Conservation (phyloP, 2,113 vertebrate genomes). For the Micronycteris hirsuta region DNA sequence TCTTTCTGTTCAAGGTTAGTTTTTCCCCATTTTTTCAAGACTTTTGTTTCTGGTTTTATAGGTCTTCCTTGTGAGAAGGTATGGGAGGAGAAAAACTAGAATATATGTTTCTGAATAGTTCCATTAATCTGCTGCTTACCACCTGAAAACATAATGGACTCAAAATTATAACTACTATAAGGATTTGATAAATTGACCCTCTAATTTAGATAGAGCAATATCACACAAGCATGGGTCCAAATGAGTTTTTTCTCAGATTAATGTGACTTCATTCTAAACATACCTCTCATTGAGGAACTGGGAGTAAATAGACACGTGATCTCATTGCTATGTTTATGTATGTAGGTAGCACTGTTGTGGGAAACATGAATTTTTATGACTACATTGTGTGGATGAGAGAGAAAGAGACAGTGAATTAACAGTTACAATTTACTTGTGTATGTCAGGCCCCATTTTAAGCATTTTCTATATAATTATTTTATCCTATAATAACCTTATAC, state of each 20-base stretch:
- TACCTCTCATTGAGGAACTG: not conserved
- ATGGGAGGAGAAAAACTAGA: not conserved
- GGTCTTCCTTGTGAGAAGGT: not conserved
- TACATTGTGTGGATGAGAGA: not conserved
- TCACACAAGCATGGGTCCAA: not conserved
- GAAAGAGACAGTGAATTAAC: not conserved
- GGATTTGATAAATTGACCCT: not conserved
- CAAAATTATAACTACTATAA: not conserved
- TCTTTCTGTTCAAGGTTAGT: not conserved
- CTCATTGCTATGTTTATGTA: not conserved
- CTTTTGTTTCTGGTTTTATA: not conserved
- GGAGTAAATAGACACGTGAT: not conserved
- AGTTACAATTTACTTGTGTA: not conserved
- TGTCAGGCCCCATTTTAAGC: not conserved
- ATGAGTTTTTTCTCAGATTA: conserved; percentile 27
- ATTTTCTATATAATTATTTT: conserved; percentile 16
- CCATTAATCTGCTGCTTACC: not conserved
- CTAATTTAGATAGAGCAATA: not conserved
- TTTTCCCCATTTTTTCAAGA: conserved; percentile 3
- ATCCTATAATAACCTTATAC: not conserved
- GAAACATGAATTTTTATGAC: conserved; percentile 10
- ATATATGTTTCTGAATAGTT: not conserved
- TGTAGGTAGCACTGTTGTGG: not conserved
- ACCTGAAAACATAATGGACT: not conserved
- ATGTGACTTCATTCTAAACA: not conserved